Evolutionary conservation across 2,888 invertebrate genomes (phyloP), one percentile per base, ranked within the genome.

Genomic region (Hydroisotoma schaefferi): DNA sequence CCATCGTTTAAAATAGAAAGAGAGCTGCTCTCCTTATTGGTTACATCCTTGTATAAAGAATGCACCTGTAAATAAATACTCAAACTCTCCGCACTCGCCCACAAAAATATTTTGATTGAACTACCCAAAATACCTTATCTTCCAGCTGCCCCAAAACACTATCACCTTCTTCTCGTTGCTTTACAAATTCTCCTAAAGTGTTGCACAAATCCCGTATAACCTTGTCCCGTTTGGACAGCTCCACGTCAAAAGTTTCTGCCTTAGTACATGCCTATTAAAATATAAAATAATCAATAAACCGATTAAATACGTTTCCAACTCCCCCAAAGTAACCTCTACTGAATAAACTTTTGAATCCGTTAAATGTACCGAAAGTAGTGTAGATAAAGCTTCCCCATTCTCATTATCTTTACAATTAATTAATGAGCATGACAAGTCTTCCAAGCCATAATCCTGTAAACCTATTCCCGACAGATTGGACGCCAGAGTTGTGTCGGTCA

Each of bases 141-240:
- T 46, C 46, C 6, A 46, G 23, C 10, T 22, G 25, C 10, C 3
- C 25, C 20, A 46, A 20, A 18, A 23, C 15, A 23, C 5, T 6
- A 8, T 46, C 46, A 10, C 23, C 46, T 18, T 46, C 46, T 47
- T 59, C 8, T 37, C 59, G n/a, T 48, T 46, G 5, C 49, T 55
- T 8, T 12, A n/a, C 20, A 47, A 26, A n/a, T 27, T 15, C 12
- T 12, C 12, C 48, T 15, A 48, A 54, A 40, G n/a, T 28, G 40
- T 33, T 59, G 37, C 22, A 28, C 15, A 23, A 55, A 47, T 10
- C 25, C 20, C 27, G 15, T 15, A 55, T 22, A 8, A 59, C 27
- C 25, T 40, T 38, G n/a, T 48, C 55, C 20, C 40, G 23, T 23
- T 53, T 49, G 26, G 20, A 4, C 22, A 47, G 4, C 12, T 29